phyloP scores from a whole-genome alignment of 1,140 invertebrate species.

The Elymnias hypermnestra region DNA sequence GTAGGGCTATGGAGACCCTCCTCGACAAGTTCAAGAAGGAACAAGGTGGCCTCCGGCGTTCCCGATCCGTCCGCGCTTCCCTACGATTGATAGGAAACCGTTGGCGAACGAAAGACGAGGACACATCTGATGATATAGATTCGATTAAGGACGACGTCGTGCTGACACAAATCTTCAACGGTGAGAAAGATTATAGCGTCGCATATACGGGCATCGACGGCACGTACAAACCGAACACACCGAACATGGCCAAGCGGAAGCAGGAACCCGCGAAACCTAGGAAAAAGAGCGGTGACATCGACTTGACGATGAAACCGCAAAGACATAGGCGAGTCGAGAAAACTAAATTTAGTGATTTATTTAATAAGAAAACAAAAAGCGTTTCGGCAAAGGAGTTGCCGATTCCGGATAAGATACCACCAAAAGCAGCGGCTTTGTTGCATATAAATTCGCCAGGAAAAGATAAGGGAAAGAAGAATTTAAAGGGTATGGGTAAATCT shows the following conservation, averaged over 20 bases:
- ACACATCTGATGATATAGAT: slow-evolving; percentile 44
- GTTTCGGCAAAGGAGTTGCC: slow-evolving; percentile 50
- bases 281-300: slow-evolving; percentile 60
- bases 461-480: slow-evolving; percentile 48
- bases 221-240: slow-evolving; percentile 73
- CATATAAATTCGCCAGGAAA: slow-evolving; percentile 73
- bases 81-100: slow-evolving; percentile 79
- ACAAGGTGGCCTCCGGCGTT: slow-evolving; percentile 77
- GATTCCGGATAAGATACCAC: slow-evolving; percentile 73
- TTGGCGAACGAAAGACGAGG: slow-evolving; percentile 67
- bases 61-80: slow-evolving; percentile 84
- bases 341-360: slow-evolving; percentile 66
- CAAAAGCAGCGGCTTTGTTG: slow-evolving; percentile 77
- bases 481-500: slow-evolving; percentile 52
- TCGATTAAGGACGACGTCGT: slow-evolving; percentile 53
- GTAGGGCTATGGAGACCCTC: slow-evolving; percentile 70
- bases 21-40: slow-evolving; percentile 66
- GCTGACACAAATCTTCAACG: slow-evolving; percentile 64
- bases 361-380: slow-evolving; percentile 64
- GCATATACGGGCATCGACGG: slow-evolving; percentile 65
- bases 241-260: slow-evolving; percentile 64
- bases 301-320: slow-evolving; percentile 58
- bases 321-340: slow-evolving; percentile 61
- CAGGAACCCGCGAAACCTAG: slow-evolving; percentile 43
- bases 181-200: slow-evolving; percentile 56